Evolutionary conservation across 2,797 vertebrate genomes (phyloP).

Genomic region (Chrysocyon brachyurus): DNA sequence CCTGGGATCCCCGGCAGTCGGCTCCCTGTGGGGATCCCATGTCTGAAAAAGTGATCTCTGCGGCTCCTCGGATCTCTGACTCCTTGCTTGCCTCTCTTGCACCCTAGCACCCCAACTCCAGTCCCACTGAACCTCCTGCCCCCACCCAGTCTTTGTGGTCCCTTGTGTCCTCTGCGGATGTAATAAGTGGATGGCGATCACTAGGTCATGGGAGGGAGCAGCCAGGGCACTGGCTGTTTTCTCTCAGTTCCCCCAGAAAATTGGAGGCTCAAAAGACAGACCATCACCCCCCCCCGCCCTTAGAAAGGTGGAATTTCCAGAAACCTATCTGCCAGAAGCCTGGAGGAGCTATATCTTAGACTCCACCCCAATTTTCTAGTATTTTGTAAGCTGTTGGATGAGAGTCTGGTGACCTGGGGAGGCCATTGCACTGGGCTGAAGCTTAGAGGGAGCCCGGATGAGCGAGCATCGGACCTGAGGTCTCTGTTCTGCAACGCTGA

Average conservation of each 20-base stretch:
- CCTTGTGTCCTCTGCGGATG: background rate
- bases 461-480: rapidly evolving
- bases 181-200: rapidly evolving
- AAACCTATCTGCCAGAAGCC: background rate
- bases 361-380: background rate
- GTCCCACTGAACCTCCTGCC: rapidly evolving
- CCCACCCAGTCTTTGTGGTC: too few species aligned
- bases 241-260: background rate
- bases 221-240: background rate
- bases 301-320: background rate
- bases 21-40: rapidly evolving
- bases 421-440: background rate
- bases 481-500: too few species aligned
- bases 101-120: background rate
- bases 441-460: background rate
- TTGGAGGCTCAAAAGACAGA: background rate
- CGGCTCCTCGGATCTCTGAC: rapidly evolving
- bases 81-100: rapidly evolving
- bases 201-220: background rate
- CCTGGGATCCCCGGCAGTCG: rapidly evolving
- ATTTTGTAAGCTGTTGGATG: background rate
- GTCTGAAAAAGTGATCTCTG: background rate
- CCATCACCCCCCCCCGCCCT: rapidly evolving
- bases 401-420: background rate
- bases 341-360: background rate